Conservation (phyloP, 2,888 invertebrate species). For the Chouioia cunea region DNA sequence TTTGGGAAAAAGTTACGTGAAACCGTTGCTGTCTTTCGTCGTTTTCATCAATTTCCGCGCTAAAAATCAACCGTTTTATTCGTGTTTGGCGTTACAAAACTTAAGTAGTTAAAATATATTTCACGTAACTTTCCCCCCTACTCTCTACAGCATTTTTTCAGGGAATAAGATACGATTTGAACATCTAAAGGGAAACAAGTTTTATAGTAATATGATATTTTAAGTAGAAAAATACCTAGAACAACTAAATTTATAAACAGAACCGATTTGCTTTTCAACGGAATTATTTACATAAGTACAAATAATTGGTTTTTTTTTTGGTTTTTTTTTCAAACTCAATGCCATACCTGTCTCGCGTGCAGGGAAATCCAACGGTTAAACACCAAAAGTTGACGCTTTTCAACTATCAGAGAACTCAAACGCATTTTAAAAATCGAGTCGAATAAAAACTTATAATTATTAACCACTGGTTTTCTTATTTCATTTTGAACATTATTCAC, state of each 20-base stretch:
- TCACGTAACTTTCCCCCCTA: conserved; percentile 18
- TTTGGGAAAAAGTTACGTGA: conserved; percentile 18
- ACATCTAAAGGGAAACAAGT: conserved; percentile 15
- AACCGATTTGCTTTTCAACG: conserved; percentile 3
- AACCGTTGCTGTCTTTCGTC: background rate
- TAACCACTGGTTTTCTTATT: conserved; percentile 9
- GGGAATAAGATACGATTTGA: conserved; percentile 32
- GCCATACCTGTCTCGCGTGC: conserved; percentile 12
- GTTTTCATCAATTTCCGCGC: background rate
- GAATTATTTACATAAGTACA: conserved; percentile 30
- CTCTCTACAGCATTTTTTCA: conserved; percentile 3
- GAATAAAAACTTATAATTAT: background rate
- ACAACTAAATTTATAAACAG: conserved; percentile 10
- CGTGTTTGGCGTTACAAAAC: background rate
- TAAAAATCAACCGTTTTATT: background rate
- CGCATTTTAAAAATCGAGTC: background rate
- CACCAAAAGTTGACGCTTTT: background rate
- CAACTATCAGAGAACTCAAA: conserved; percentile 1
- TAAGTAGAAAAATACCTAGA: conserved; percentile 30
- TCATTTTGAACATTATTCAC: conserved; percentile 28
- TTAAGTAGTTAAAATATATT: too few relatives aligned
- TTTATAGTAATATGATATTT: background rate
- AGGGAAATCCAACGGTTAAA: conserved; percentile 11
- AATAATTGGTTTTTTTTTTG: conserved; percentile 10
- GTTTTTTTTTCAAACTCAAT: conserved; percentile 2